Evolutionary conservation across 2,888 invertebrate genomes (phyloP), one percentile per base, ranked within the genome.

Genomic region (Drosophila affinis): DNA sequence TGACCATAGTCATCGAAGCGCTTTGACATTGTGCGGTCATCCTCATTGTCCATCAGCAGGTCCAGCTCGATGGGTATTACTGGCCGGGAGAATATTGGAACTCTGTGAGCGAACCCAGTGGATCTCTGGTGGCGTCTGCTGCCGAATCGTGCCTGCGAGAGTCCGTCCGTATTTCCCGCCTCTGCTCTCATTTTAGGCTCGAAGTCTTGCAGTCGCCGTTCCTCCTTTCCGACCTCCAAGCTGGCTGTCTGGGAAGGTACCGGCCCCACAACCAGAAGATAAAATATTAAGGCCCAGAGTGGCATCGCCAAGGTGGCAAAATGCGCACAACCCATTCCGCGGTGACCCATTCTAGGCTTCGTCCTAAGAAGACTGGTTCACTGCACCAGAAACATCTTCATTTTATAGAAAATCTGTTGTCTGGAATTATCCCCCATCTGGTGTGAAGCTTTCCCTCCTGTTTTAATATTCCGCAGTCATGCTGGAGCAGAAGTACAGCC

Each of bases 1-100:
- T 95, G 95, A 0, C 96, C 96, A 81, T 96, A 96, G 89, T 96
- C 96, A 79, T 96, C 95, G 76, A 95, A 95, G 77, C 89, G 95
- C 92, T 87, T 95, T 7, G 84, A 64, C 24, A 91, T 89, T 24
- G 90, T 89, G 14, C 89, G 81, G n/a, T 88, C 89, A 17, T 89
- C 89, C 10, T 90, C 90, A 21, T 89, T 90, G 55, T 91, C 90
- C 56, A 91, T 77, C 12, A 92, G 62, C 10, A 91, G 75, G 59
- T 91, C 91, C 62, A 92, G 57, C 62, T 90, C 91, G 21, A 91
- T 82, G 9, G 92, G 92, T 32, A 90, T 78, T 64, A 90, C 90
- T 1, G 91, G 87, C 21, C 89, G 90, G 3, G 89, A 79, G 39
- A 90, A 82, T 52, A 85, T 82, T 9, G 87, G 68, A 53, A 88